Evolutionary conservation across 2,113 vertebrate species (phyloP).

Genomic region (Noctilio leporinus): DNA sequence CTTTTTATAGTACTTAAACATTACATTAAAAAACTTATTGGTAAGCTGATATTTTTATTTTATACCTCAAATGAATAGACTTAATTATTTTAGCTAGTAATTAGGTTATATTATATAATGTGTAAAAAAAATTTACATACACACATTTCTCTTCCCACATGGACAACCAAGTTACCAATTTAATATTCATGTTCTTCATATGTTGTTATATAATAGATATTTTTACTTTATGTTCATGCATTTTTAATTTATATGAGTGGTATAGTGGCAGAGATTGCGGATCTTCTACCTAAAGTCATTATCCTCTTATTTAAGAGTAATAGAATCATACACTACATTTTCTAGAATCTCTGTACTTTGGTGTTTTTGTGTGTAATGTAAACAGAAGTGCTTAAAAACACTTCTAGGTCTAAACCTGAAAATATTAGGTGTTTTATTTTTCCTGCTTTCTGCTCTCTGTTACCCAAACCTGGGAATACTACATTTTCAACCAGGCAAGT

Average conservation of each 20-base stretch:
- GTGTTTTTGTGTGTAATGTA: background rate
- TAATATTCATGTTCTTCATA: background rate
- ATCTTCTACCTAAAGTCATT: background rate
- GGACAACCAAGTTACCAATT: background rate
- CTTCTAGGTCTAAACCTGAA: background rate
- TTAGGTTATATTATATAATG: background rate
- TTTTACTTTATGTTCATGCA: background rate
- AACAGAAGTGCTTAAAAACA: background rate
- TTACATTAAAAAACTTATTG: background rate
- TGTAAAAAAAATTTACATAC: background rate
- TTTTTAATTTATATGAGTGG: background rate
- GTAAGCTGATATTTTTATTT: background rate
- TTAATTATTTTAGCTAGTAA: background rate
- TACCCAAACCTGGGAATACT: background rate
- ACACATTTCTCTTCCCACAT: background rate
- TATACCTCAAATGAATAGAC: background rate
- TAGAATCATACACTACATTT: background rate
- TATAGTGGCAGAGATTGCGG: background rate
- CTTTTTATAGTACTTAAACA: background rate
- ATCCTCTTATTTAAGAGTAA: background rate
- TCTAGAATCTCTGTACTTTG: background rate
- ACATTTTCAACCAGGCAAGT: background rate
- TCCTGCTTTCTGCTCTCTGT: background rate
- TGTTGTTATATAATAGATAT: background rate
- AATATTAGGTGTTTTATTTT: background rate